Conservation (phyloP, 2,797 vertebrate genomes). For the Chelmon rostratus region DNA sequence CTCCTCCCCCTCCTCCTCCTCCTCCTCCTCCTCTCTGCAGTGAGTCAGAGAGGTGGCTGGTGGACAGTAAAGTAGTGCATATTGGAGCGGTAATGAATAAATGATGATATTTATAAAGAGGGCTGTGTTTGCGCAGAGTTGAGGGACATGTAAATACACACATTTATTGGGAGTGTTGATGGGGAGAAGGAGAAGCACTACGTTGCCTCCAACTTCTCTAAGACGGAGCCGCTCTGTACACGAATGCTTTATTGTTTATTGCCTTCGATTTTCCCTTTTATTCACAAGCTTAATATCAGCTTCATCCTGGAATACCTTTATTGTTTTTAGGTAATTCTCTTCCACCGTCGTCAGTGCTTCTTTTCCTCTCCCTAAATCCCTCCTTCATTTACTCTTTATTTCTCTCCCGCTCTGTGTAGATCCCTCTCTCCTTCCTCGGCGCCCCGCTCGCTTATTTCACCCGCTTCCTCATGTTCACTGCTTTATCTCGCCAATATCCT, state of each 20-base stretch:
- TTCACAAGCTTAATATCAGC: constrained; percentile 44
- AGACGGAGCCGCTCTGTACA: neutral
- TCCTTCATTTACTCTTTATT: constrained; percentile 67
- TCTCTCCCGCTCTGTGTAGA: constrained; percentile 17
- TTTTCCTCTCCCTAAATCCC: constrained; percentile 60
- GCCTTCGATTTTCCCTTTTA: constrained; percentile 45
- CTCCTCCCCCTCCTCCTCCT: neutral
- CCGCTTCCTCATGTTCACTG: constrained; percentile 14
- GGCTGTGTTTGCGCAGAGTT: constrained; percentile 30
- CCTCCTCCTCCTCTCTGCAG: neutral
- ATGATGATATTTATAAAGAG: constrained; percentile 56
- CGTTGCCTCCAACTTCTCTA: constrained; percentile 16
- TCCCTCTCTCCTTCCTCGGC: neutral
- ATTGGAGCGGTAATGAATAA: constrained; percentile 53
- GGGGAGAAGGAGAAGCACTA: neutral
- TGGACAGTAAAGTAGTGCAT: constrained; percentile 32
- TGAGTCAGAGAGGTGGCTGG: neutral
- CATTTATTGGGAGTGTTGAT: constrained; percentile 10
- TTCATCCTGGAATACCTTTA: constrained; percentile 30
- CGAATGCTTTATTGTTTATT: constrained; percentile 32
- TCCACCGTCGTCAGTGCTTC: neutral
- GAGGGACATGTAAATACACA: constrained; percentile 39
- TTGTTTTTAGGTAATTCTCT: constrained; percentile 41
- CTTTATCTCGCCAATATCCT: constrained; percentile 27
- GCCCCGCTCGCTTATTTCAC: constrained; percentile 2